A percentile compares a stretch with the other conserved stretches of the same genome.
phyloP scores from a whole-genome alignment of 2,888 invertebrate species.

The Auanema sp. region DNA sequence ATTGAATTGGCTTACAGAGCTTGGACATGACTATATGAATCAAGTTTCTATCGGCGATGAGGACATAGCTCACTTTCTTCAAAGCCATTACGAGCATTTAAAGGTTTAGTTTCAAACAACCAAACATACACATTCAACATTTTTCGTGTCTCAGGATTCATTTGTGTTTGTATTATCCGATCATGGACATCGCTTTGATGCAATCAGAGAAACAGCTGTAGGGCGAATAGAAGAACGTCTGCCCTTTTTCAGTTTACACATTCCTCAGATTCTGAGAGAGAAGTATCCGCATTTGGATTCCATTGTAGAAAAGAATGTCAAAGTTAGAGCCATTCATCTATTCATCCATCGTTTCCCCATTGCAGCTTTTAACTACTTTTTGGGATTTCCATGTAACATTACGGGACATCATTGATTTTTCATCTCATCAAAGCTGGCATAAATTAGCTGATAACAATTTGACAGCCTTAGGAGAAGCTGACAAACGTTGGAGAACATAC shows the following conservation, averaged over 20 bases:
- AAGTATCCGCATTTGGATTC: conserved; percentile 22
- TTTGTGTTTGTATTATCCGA: conserved; percentile 64
- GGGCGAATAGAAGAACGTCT: conserved; percentile 59
- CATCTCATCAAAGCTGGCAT: too few species aligned
- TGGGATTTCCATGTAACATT: conserved; percentile 58
- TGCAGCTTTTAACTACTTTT: conserved; percentile 46
- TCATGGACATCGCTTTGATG: conserved; percentile 67
- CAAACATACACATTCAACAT: background rate
- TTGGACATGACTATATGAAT: conserved; percentile 67
- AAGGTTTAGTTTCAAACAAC: conserved; percentile 17
- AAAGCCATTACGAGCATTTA: conserved; percentile 27
- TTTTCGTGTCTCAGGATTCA: conserved; percentile 28
- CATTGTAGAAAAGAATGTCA: conserved; percentile 31
- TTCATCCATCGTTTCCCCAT: background rate
- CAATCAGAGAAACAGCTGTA: conserved; percentile 63
- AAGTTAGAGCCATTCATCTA: conserved; percentile 11
- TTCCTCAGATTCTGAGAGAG: conserved; percentile 37
- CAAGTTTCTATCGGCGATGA: conserved; percentile 65
- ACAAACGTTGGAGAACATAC: background rate
- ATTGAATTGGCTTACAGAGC: conserved; percentile 60
- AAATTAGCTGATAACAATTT: too few species aligned
- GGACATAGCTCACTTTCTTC: conserved; percentile 64
- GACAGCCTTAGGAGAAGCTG: too few species aligned
- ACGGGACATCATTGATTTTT: conserved; percentile 31
- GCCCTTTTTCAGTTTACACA: conserved; percentile 56